Evolutionary conservation across 2,888 invertebrate species (phyloP), one percentile per base, ranked within the genome.

Genomic region (Phyllotreta cruciferae): DNA sequence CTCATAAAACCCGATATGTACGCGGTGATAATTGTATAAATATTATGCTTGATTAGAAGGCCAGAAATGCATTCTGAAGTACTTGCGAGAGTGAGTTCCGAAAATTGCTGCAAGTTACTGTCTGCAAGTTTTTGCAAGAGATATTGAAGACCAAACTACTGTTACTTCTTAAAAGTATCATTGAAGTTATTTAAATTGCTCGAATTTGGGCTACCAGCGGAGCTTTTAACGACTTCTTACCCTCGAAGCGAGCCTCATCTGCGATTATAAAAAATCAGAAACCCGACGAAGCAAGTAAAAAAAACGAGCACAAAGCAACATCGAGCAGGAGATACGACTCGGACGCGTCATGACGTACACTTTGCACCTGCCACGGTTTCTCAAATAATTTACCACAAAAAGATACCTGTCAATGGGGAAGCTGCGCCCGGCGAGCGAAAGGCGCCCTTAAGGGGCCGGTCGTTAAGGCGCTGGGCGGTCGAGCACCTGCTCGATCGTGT

Each of bases 341-440:
- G 42, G 54, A 42, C 56, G 41, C 49, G 37, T 55, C 70, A 66
- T 70, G 70, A 71, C 70, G 66, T 67, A 71, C 69, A 68, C 68
- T 74, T 75, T 78, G 77, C 79, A 79, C 79, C 79, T 79, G 79
- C 79, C 73, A 76, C 74, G 72, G 74, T 76, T 76, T 78, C 77
- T 78, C 78, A 77, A 77, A 78, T 78, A 79, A 78, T 78, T 79
- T 77, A 79, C 78, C 70, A 73, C 73, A 73, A 53, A 74, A 75
- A 77, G 78, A 78, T 77, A 75, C 74, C 78, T 77, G 78, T 77
- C 78, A 76, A 74, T 74, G 71, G 71, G 72, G 73, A 60, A 71
- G 68, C 64, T 60, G 67, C 68, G 68, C 70, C 24, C 66, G 44
- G 56, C 66, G 62, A 62, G 66, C 74, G 52, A 71, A 73, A 69